These are phyloP conservation scores for Hemiscyllium ocellatum DNA, from an alignment of 2,113 vertebrate species.

Conservation along the genomic window DNA sequence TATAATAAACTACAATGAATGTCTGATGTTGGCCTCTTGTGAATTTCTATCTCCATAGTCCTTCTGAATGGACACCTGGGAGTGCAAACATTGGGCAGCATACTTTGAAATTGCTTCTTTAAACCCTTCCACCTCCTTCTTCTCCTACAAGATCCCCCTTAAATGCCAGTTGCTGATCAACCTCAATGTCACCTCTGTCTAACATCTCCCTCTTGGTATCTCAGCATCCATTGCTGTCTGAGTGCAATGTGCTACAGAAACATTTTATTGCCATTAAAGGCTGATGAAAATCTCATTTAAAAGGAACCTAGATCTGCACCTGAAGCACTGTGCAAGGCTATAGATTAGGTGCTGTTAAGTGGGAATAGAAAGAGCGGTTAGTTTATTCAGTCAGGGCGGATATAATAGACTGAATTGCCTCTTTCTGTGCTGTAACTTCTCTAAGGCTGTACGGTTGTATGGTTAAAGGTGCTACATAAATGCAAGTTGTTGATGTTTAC, in stretches of 20 bases:
- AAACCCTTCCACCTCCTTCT: not conserved
- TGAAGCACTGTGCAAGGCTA: no score
- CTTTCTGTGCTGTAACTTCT: no score
- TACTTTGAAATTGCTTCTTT: not conserved
- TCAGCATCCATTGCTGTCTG: not conserved
- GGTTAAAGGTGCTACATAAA: not conserved
- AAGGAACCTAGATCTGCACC: no score
- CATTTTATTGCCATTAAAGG: not conserved
- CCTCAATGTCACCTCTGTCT: not conserved
- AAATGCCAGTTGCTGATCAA: not conserved
- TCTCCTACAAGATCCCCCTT: not conserved
- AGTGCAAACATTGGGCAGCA: no score
- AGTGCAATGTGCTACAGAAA: not conserved
- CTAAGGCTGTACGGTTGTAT: no score
- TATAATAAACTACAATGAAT: not conserved
- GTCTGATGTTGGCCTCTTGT: not conserved
- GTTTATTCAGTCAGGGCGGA: no score
- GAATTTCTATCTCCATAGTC: not conserved
- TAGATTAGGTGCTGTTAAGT: no score
- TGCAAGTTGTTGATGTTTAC: not conserved
- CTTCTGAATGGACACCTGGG: not conserved
- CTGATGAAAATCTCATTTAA: no score
- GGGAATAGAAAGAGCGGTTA: no score
- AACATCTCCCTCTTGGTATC: not conserved
- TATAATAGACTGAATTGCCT: no score